Base-by-base conservation (phyloP, 2,888 invertebrate genomes). In the Hermaeophaga mercurialis region DNA sequence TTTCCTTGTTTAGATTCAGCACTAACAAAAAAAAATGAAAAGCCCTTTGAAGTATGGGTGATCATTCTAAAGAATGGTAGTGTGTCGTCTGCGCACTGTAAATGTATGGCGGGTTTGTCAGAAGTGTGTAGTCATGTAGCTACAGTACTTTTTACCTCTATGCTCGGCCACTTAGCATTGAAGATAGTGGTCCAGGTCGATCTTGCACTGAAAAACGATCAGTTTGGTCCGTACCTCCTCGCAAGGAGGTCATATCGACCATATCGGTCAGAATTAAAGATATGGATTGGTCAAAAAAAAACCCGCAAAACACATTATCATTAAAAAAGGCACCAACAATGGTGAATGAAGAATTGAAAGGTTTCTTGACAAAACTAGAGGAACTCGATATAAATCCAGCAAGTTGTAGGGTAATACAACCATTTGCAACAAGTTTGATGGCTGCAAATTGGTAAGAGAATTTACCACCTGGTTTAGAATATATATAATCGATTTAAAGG, bases 61-160 rank as follows among this genome's bases (percentile, higher is more conserved):
- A 55, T 59, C 4, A 38, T 59, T 8, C 26, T 26, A 0, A 56
- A 60, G 28, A 54, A 61, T 53, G 59, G 61, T 15, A 38, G 15
- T 17, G 26, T 63, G 11, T 52, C 1, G 34, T 59, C 34, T 46
- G 57, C 43, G 28, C 46, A 49, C 17, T 61, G 58, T 45, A 57
- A 28, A 11, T 56, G 54, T 26, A 58, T 59, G 61, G 50, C 56
- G 12, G 58, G 56, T 7, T 46, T 39, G 11, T 45, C 57, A 43
- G 57, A 59, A 41, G 53, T 54, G 8, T 60, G 60, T 24, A 61
- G 60, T 15, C 62, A 63, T 39, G 19, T 56, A 3, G 49, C 45
- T 22, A 45, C 50, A 12, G 33, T 45, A 39, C 9, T 56, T 6
- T 56, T 49, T 50, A 44, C 55, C n/a, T n/a, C n/a, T n/a, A n/a